Evolutionary conservation across 2,888 invertebrate genomes (phyloP), one percentile per base, ranked within the genome.

Genomic region (Papilio demoleus): DNA sequence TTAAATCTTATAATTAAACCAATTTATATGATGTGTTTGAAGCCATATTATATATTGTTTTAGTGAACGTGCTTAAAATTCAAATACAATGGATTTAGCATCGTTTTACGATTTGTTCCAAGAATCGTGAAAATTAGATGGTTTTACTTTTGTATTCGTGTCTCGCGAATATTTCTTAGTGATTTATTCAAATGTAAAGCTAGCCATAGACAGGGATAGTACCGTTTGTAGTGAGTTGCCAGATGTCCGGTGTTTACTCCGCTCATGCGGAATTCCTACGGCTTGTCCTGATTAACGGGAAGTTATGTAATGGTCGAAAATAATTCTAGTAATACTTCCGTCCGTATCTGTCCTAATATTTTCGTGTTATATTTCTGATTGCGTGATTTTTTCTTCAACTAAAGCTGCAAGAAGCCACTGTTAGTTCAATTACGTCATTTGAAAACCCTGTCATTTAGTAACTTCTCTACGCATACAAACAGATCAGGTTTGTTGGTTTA

Each of bases 81-180:
- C 12, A 34, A 50, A 63, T 14, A 14, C 14, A 17, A 2, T 36
- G 47, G 63, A 17, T 36, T 63, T 63, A 47, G 47, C 63, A 8
- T 58, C 38, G 56, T 56, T 59, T 66, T 17, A 50, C 36, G 12
- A 45, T 60, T 65, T 59, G 24, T 76, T 74, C 73, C 61, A 58
- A 70, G 74, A 75, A 74, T 64, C 69, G 73, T 76, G 73, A 76
- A 74, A 56, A 75, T 72, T 75, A 72, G 74, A 75, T 71, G 69
- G 70, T 79, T 82, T 83, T 76, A 78, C 79, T 78, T 81, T 70
- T 74, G 71, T 67, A 74, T 72, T 71, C 73, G 71, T 67, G 70
- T 72, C 70, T 47, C 67, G 70, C 72, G 69, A 62, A 72, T 67
- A 65, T 76, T 75, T 71, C 71, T 73, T 63, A 68, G 66, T 60